Evolutionary conservation across 2,888 invertebrate genomes (phyloP).

Genomic region (Galeopsomyia nigrocyanea): DNA sequence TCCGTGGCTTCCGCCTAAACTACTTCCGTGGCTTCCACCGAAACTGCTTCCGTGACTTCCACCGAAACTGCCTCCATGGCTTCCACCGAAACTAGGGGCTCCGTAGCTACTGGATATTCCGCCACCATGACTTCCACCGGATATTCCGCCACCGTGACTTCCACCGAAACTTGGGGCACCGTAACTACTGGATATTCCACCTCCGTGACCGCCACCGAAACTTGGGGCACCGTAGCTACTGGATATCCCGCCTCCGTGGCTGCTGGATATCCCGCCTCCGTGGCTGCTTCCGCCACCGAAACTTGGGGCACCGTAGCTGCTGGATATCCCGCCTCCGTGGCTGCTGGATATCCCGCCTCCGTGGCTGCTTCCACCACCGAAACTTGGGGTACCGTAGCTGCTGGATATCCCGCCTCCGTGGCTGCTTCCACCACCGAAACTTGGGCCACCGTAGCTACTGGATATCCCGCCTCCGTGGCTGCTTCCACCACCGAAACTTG

Average conservation of each 20-base stretch:
- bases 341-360: constrained; percentile 9
- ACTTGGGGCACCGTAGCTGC: not conserved
- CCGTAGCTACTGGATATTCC: not conserved
- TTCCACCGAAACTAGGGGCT: not conserved
- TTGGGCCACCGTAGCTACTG: too few relatives aligned
- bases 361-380: not conserved
- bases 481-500: constrained; percentile 6
- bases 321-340: constrained; percentile 14
- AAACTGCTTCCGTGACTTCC: constrained; percentile 6
- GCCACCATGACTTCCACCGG: constrained; percentile 15
- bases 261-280: constrained; percentile 32
- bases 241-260: constrained; percentile 29
- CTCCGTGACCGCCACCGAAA: constrained; percentile 27
- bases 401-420: constrained; percentile 6
- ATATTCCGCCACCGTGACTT: constrained; percentile 18
- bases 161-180: not conserved
- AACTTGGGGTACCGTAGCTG: not conserved
- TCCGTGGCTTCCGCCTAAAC: constrained; percentile 28
- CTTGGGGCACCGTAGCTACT: constrained; percentile 17
- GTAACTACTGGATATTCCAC: not conserved
- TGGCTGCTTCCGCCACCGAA: constrained; percentile 23
- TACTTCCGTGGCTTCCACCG: constrained; percentile 39
- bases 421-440: constrained; percentile 5
- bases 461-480: constrained; percentile 8
- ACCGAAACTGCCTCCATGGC: constrained; percentile 11